Conservation (phyloP, 2,888 invertebrate species). For the Piscicola geometra region DNA sequence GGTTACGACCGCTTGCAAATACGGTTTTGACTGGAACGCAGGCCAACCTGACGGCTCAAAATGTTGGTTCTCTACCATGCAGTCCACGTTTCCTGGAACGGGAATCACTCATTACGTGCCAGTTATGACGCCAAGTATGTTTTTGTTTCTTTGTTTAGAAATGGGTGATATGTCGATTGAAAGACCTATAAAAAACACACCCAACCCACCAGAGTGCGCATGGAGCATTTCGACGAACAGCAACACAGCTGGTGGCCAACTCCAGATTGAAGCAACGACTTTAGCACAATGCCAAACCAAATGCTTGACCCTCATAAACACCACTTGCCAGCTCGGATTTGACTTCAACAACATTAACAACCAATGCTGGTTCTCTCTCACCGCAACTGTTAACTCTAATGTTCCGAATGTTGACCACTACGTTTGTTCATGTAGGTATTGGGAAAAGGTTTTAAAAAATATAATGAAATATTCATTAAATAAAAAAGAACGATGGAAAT, state of each 20-base stretch:
- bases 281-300: background rate
- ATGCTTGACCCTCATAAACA: background rate
- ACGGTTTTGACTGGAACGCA: slow-evolving; percentile 6
- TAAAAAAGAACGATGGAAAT: too few species aligned
- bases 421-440: background rate
- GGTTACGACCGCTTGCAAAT: background rate
- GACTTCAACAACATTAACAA: background rate
- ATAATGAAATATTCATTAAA: too few species aligned
- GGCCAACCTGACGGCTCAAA: background rate
- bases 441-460: too few species aligned
- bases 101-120: background rate
- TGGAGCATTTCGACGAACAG: background rate
- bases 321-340: background rate
- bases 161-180: too few species aligned
- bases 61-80: background rate
- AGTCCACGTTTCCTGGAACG: background rate
- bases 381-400: background rate
- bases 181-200: background rate
- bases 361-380: background rate
- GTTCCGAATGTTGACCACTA: background rate
- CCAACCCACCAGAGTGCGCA: background rate
- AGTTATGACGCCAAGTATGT: too few species aligned
- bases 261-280: background rate
- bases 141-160: too few species aligned
- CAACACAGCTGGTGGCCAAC: background rate